These are phyloP conservation scores for Apodemia zela DNA, from an alignment of 2,888 invertebrate species.

Conservation along the genomic window DNA sequence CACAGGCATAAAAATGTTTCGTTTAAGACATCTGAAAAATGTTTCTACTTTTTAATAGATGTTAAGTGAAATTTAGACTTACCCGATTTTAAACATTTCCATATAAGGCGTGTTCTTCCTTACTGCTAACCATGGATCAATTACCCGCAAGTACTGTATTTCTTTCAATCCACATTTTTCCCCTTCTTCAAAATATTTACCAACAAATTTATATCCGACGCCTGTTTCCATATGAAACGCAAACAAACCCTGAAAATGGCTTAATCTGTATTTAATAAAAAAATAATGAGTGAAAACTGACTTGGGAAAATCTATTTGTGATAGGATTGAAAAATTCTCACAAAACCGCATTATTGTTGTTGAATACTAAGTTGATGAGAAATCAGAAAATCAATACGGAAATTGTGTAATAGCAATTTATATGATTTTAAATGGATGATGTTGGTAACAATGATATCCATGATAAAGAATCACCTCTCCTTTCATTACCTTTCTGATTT, in stretches of 20 bases:
- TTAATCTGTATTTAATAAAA: neutral
- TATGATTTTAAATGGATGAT: neutral
- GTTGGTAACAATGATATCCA: neutral
- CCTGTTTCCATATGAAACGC: conserved; percentile 85
- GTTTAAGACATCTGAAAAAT: no score
- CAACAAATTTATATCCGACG: conserved; percentile 83
- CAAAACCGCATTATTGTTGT: no score
- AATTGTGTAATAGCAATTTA: no score
- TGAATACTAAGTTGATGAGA: no score
- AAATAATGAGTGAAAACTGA: neutral
- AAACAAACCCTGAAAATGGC: conserved; percentile 45
- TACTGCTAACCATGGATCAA: conserved; percentile 83
- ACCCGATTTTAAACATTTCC: conserved; percentile 84
- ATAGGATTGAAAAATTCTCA: no score
- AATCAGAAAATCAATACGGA: no score
- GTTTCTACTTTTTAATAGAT: no score
- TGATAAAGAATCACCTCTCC: no score
- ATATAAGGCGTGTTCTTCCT: conserved; percentile 82
- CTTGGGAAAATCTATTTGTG: no score
- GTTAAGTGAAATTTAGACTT: conserved; percentile 19
- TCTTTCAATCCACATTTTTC: conserved; percentile 86
- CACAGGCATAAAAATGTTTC: no score
- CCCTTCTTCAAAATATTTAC: conserved; percentile 83
- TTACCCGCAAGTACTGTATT: conserved; percentile 82
- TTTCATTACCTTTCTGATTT: conserved; percentile 65